A percentile compares a stretch with the other conserved stretches of the same genome.
These are phyloP conservation scores for Andricus grossulariae DNA, from an alignment of 1,140 invertebrate genomes.

Conservation along the genomic window DNA sequence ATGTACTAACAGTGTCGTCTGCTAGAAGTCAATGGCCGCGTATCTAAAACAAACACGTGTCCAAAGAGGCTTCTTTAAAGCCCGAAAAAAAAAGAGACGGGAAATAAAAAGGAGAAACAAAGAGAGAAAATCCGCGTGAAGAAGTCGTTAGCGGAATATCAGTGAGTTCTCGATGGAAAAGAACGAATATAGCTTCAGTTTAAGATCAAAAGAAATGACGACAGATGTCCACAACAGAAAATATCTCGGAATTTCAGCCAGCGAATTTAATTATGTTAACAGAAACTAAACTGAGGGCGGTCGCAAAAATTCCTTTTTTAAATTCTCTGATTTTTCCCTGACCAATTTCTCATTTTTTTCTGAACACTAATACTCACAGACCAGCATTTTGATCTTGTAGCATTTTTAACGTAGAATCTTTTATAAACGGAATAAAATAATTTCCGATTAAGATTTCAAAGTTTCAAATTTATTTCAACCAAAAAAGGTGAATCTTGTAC, in stretches of 20 bases:
- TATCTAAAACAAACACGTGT: slow-evolving; percentile 75
- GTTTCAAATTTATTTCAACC: no score
- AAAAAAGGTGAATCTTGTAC: no score
- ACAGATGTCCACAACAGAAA: background rate
- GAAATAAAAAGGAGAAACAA: slow-evolving; percentile 1
- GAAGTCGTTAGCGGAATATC: slow-evolving; percentile 9
- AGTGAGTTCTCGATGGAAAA: background rate
- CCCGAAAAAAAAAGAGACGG: slow-evolving; percentile 38
- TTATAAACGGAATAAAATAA: no score
- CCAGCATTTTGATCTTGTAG: no score
- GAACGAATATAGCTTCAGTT: background rate
- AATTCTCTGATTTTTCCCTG: no score
- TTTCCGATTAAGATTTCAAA: no score
- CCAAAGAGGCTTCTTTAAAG: slow-evolving; percentile 48
- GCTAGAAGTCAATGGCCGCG: slow-evolving; percentile 70
- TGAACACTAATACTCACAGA: no score
- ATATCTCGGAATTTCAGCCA: background rate
- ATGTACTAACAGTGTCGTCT: slow-evolving; percentile 57
- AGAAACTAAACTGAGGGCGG: no score
- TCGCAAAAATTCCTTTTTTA: no score
- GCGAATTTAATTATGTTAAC: no score
- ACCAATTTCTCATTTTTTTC: no score
- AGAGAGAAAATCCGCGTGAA: background rate
- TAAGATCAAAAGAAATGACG: background rate
- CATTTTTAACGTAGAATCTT: no score